These are phyloP conservation scores for Lycaon pictus DNA, from an alignment of 2,113 vertebrate genomes.

Conservation along the genomic window DNA sequence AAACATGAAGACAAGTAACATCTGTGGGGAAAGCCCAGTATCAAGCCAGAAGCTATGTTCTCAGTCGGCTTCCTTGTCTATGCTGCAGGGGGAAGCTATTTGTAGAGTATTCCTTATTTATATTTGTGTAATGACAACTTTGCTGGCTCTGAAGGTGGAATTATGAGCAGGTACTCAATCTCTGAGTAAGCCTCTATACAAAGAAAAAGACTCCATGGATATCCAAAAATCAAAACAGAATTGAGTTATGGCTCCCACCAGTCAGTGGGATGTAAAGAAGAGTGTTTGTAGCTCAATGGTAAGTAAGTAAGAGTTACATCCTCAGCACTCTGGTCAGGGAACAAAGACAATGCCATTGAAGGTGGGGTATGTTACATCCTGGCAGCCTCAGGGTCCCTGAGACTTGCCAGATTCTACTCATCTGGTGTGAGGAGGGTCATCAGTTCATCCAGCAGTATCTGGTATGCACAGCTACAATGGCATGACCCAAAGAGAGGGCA, in stretches of 20 bases:
- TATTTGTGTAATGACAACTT: neutral
- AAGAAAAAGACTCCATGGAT: neutral
- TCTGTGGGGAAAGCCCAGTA: neutral
- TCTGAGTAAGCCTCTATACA: neutral
- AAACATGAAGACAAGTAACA: slow-evolving; percentile 53
- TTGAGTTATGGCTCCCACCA: neutral
- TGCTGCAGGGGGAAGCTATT: no score
- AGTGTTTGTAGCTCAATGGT: neutral
- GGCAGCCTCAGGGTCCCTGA: neutral
- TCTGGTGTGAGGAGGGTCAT: neutral
- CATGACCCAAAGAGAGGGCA: neutral
- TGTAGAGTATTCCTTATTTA: neutral
- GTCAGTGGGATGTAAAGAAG: neutral
- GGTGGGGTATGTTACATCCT: neutral
- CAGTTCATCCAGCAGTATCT: neutral
- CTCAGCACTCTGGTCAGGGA: neutral
- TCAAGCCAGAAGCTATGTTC: neutral
- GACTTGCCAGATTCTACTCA: neutral
- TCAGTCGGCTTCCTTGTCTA: neutral
- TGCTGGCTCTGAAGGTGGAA: neutral
- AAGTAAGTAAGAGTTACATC: neutral
- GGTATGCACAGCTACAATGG: neutral
- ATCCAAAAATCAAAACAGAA: slow-evolving; percentile 16
- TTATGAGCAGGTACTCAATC: neutral
- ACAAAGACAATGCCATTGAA: neutral